Base-by-base conservation (phyloP, 2,888 invertebrate species). In the Crepidodera aurea region DNA sequence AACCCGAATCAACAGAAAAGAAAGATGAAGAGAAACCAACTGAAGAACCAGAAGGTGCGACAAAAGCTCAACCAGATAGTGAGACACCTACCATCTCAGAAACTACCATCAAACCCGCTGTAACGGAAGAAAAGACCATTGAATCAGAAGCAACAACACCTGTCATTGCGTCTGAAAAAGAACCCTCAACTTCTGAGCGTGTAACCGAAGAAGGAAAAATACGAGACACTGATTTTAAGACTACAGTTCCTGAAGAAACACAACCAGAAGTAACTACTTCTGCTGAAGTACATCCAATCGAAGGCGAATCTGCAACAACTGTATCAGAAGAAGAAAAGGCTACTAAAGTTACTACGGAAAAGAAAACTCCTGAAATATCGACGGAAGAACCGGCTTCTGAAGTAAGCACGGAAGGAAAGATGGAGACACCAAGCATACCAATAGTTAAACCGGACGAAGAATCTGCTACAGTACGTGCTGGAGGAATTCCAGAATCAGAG, bases 301-400 rank as follows among this genome's bases (percentile, higher is more conserved):
- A 37, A 2, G 6, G 37, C 37, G 13, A 37, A 1, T 13, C 37
- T n/a, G 34, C 59, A 51, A 48, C 42, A 51, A 42, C 50, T 32
- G 58, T 37, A 61, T 40, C 60, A 54, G 58, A 53, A 54, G 16
- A 65, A 22, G 34, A 19, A 51, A 44, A 25, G 25, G 55, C 40
- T 51, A 58, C 66, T 50, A 56, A 68, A 51, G 46, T 19, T 48
- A 40, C 53, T 19, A 37, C 42, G 12, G 46, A 29, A 3, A 34
- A 53, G 53, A 48, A 54, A 54, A 32, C n/a, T 42, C 42, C 56
- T 32, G 51, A 59, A 18, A 19, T 15, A 16, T 27, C 53, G 3
- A 18, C 46, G 29, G 56, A 59, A 59, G 25, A 29, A 40, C 34
- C 34, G 13, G 8, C 10, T 29, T 10, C 29, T 29, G 29, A 29